Percentiles rank a stretch among this genome's conserved stretches.
Conservation (phyloP, 2,113 vertebrate genomes). For the Anarhynchus alexandrinus region DNA sequence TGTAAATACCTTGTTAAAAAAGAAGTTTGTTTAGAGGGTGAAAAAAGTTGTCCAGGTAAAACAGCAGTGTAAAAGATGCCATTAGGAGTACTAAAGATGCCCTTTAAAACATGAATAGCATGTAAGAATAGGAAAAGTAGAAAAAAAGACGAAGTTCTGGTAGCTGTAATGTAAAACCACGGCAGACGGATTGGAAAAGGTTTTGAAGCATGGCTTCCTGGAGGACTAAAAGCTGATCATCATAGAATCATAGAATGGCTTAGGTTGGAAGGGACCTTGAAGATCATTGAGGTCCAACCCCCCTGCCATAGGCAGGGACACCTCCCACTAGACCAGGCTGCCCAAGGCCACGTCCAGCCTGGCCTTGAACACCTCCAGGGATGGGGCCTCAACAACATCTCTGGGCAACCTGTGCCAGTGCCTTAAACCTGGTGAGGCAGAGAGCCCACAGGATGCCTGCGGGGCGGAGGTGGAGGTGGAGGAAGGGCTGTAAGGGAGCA, state of each 20-base stretch:
- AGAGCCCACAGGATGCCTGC: accelerated
- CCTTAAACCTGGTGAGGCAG: not conserved
- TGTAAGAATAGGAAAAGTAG: not conserved
- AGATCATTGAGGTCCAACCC: no score
- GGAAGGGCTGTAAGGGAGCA: accelerated
- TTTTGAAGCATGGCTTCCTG: not conserved
- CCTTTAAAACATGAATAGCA: not conserved
- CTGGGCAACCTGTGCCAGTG: no score
- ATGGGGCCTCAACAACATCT: no score
- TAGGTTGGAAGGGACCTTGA: no score
- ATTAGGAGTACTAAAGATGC: not conserved
- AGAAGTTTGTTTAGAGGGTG: not conserved
- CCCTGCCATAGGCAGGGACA: no score
- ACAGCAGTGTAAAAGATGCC: not conserved
- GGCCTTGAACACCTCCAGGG: no score
- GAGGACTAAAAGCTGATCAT: not conserved
- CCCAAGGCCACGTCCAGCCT: no score
- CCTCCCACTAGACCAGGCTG: no score
- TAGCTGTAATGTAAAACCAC: not conserved
- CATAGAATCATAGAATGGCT: no score
- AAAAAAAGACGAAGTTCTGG: not conserved
- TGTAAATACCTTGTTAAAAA: not conserved
- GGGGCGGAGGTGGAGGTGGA: not conserved
- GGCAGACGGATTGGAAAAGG: not conserved
- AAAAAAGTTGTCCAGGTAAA: not conserved